These are phyloP conservation scores for Archips crataeganus DNA, from an alignment of 2,888 invertebrate species.

Conservation along the genomic window DNA sequence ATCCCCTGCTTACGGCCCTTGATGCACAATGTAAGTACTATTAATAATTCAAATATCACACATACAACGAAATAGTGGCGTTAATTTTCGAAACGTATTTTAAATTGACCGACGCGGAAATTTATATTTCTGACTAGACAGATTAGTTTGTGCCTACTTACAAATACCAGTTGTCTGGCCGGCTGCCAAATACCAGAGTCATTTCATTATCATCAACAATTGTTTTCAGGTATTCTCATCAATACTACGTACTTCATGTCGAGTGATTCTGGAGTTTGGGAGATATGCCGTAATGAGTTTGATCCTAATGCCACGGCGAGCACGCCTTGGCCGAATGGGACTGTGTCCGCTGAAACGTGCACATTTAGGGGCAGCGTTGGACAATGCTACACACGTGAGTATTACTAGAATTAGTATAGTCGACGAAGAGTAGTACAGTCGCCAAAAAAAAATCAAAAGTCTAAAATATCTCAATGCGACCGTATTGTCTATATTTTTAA, in stretches of 20 bases:
- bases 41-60: not conserved
- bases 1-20: too few relatives aligned
- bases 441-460: too few relatives aligned
- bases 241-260: constrained; percentile 86
- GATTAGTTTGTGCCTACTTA: constrained; percentile 33
- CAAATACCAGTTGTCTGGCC: constrained; percentile 45
- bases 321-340: constrained; percentile 50
- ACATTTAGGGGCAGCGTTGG: constrained; percentile 61
- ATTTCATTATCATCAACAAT: constrained; percentile 52
- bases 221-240: constrained; percentile 84
- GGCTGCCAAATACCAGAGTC: constrained; percentile 48
- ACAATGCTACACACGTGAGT: constrained; percentile 65
- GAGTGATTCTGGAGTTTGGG: constrained; percentile 91
- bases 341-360: constrained; percentile 51
- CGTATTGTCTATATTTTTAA: too few relatives aligned
- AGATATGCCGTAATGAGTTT: constrained; percentile 83
- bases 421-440: too few relatives aligned
- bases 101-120: constrained; percentile 19
- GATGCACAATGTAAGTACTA: too few relatives aligned
- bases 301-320: constrained; percentile 55
- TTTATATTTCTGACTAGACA: constrained; percentile 27
- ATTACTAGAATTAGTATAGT: too few relatives aligned
- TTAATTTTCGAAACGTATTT: constrained; percentile 15
- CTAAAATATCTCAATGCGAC: too few relatives aligned
- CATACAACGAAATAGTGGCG: constrained; percentile 2